Conservation (phyloP, 2,113 vertebrate genomes). For the Microcebus ravelobensis region DNA sequence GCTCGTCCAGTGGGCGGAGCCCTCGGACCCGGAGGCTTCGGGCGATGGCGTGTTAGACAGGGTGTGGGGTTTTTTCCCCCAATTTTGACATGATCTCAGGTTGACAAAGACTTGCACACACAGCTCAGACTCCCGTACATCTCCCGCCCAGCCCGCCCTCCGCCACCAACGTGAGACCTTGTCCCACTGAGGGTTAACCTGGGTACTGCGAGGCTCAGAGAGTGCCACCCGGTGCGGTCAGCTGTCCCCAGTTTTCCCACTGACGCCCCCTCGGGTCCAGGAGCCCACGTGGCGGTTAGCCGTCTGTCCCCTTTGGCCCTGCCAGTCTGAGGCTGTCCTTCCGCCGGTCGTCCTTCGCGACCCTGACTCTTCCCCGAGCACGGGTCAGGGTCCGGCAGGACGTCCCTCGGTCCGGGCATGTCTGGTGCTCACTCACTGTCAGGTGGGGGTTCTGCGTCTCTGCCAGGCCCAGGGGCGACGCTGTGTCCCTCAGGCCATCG, state of each 20-base stretch:
- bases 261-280: neutral
- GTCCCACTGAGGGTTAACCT: neutral
- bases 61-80: neutral
- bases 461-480: neutral
- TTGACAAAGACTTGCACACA: too few species aligned
- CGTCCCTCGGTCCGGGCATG: fast-evolving
- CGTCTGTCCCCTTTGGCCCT: neutral
- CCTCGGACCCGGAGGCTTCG: neutral
- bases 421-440: neutral
- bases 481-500: fast-evolving
- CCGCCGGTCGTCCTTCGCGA: neutral
- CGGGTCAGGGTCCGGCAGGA: neutral
- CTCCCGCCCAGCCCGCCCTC: neutral
- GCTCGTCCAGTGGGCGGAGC: neutral
- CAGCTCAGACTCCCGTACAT: neutral
- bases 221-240: too few species aligned
- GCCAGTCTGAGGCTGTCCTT: neutral
- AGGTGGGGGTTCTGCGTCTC: neutral
- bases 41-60: neutral
- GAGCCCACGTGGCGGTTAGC: neutral
- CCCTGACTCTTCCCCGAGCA: neutral
- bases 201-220: too few species aligned
- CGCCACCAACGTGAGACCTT: neutral
- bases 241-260: too few species aligned
- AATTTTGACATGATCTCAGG: neutral